Base-by-base conservation (phyloP, 2,888 invertebrate species). In the Venusia cambrica region DNA sequence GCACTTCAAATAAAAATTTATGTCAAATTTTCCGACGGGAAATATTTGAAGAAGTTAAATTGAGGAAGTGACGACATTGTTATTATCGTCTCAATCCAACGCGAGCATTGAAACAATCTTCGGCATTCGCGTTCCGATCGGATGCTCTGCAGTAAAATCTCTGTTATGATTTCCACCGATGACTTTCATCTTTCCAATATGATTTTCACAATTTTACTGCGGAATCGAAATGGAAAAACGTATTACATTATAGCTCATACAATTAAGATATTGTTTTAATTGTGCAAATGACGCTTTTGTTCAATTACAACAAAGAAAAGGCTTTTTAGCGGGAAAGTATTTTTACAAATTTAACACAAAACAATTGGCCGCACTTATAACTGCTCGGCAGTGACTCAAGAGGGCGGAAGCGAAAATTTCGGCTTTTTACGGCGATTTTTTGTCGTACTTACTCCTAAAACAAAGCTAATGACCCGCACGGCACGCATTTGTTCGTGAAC, bases 401-500 rank as follows among this genome's bases (percentile, higher is more conserved):
- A 76, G 79, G 60, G 57, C 64, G 77, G 71, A 78, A 73, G 62
- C 70, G 54, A 67, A 73, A 75, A 74, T 71, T 77, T 74, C 57
- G 65, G 72, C 69, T 74, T 80, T 83, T 73, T 60, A 70, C 62
- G 48, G 65, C 62, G 67, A 68, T 62, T 79, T 84, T 84, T 84
- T 80, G 72, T 77, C 70, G 73, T 80, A 73, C 76, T 81, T 79
- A 72, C 71, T 71, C 66, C 72, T 77, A 81, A 84, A 87, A 85
- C 85, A 85, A 84, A 79, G 83, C 83, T 72, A 87, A 85, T 84
- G 84, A 83, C 83, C 84, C 78, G 75, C 76, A 75, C 78, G 78
- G 79, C 67, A 84, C 84, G 84, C 83, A 79, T 84, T 87, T 87
- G 85, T 85, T 83, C 77, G 58, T 51, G 81, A 87, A 85, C 84